A percentile compares a stretch with the other conserved stretches of the same genome.
Evolutionary conservation across 2,797 vertebrate species (phyloP).

Genomic region (Clangula hyemalis): DNA sequence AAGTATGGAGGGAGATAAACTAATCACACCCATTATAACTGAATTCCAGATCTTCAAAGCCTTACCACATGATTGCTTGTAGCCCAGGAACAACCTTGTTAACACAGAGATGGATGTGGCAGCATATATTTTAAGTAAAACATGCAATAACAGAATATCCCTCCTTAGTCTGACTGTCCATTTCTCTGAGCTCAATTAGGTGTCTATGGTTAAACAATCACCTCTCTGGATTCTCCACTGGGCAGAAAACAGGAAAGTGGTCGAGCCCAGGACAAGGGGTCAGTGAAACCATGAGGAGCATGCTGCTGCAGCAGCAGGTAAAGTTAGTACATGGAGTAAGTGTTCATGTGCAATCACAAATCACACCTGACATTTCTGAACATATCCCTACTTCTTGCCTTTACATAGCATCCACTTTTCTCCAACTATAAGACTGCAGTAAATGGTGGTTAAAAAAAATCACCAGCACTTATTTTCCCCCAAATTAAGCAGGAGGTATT

Average conservation of each 20-base stretch:
- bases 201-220: background rate
- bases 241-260: background rate
- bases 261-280: background rate
- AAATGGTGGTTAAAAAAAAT: background rate
- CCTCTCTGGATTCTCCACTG: background rate
- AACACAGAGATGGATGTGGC: fast-evolving
- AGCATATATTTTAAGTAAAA: background rate
- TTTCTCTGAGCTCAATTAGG: background rate
- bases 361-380: background rate
- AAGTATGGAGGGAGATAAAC: background rate
- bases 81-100: background rate
- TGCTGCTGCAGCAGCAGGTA: background rate
- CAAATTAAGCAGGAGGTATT: background rate
- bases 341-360: background rate
- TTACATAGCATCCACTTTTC: background rate
- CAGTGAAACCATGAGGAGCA: fast-evolving
- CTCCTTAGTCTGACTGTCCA: background rate
- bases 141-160: background rate
- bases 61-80: background rate
- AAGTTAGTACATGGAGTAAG: background rate
- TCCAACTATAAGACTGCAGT: background rate
- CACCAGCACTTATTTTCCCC: background rate
- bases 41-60: background rate
- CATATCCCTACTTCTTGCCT: background rate
- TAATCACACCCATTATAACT: fast-evolving